Conservation (phyloP, 1,140 invertebrate species). For the Parapsyche elsis region DNA sequence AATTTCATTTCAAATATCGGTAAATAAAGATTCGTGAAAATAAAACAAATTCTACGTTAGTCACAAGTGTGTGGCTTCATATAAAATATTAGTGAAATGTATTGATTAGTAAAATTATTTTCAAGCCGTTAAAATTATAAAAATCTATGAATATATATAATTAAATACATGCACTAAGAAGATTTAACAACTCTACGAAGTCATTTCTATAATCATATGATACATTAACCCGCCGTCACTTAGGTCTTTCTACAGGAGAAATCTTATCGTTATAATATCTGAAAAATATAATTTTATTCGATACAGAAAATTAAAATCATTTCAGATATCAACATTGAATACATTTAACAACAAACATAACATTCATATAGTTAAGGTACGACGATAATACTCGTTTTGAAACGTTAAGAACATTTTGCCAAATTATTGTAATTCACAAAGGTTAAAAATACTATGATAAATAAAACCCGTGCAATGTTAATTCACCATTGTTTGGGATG, state of each 20-base stretch:
- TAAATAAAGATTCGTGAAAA: too few species aligned
- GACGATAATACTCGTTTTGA: not conserved
- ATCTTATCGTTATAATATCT: too few species aligned
- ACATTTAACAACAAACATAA: not conserved
- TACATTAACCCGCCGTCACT: too few species aligned
- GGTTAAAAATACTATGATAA: constrained; percentile 22
- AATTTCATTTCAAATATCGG: too few species aligned
- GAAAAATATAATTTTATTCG: not conserved
- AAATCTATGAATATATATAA: too few species aligned
- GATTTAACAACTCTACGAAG: too few species aligned
- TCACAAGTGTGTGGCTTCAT: too few species aligned
- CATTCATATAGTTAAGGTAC: not conserved
- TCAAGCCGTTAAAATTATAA: too few species aligned
- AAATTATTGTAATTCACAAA: constrained; percentile 9
- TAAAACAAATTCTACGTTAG: too few species aligned
- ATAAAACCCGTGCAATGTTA: constrained; percentile 46
- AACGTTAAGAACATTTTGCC: not conserved
- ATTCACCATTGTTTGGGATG: constrained; percentile 48
- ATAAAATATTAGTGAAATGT: not conserved
- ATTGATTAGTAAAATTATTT: not conserved
- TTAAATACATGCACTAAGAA: too few species aligned
- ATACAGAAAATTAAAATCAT: not conserved
- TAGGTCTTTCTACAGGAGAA: too few species aligned
- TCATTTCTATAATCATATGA: too few species aligned
- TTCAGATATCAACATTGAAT: not conserved